phyloP scores from a whole-genome alignment of 2,888 invertebrate genomes.

The Himalopsyche anomala region DNA sequence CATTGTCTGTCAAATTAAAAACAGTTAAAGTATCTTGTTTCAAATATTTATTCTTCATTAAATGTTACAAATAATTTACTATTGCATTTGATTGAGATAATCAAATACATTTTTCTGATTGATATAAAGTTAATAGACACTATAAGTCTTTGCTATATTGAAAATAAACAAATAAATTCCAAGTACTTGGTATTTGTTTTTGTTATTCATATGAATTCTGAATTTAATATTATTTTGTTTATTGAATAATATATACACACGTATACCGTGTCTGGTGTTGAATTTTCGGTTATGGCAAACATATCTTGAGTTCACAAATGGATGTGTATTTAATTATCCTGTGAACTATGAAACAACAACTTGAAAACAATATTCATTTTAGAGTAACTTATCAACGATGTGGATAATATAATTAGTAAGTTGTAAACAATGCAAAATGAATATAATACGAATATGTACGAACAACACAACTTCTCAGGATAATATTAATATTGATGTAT shows the following conservation, averaged over 20 bases:
- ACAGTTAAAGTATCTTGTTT: too few species aligned
- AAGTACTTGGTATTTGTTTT: conserved; percentile 7
- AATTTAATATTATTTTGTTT: neutral
- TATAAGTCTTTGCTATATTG: neutral
- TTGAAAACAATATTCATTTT: conserved; percentile 42
- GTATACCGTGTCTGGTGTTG: too few species aligned
- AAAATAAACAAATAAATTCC: neutral
- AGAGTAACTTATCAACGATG: conserved; percentile 37
- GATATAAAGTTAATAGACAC: neutral
- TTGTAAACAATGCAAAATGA: conserved; percentile 19
- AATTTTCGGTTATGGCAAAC: too few species aligned
- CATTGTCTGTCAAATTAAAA: too few species aligned
- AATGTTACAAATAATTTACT: too few species aligned
- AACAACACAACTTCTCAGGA: too few species aligned
- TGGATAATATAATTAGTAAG: conserved; percentile 33
- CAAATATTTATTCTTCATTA: too few species aligned
- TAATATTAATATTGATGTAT: too few species aligned
- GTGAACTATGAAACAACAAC: conserved; percentile 40
- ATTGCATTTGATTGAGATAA: too few species aligned
- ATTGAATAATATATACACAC: neutral
- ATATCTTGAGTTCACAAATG: conserved; percentile 6
- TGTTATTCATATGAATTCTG: conserved; percentile 7
- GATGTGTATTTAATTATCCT: conserved; percentile 39
- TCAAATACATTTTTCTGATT: neutral
- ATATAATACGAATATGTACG: neutral